phyloP scores from a whole-genome alignment of 2,888 invertebrate species.

The Dicranocentrus wangi region DNA sequence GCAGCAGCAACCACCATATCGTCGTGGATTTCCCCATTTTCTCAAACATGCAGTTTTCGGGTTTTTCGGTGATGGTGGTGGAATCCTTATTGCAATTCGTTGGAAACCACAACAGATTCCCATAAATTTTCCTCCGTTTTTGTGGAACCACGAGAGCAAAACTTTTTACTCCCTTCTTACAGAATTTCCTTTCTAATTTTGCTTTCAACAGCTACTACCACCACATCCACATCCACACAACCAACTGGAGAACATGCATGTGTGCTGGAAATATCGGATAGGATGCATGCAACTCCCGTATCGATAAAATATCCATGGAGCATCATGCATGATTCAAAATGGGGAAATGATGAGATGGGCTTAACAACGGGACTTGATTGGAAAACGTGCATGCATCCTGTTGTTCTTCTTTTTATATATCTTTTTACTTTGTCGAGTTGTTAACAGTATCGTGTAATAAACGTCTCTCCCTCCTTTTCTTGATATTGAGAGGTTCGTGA shows the following conservation, averaged over 20 bases:
- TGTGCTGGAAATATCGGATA: no score
- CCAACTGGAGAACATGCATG: background rate
- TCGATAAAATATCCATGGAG: slow-evolving; percentile 20
- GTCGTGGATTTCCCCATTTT: background rate
- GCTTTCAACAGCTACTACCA: background rate
- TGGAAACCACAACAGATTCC: background rate
- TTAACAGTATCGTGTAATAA: no score
- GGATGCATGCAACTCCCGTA: background rate
- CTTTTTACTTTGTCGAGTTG: no score
- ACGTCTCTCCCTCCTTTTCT: background rate
- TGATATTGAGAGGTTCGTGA: background rate
- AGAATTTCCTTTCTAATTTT: slow-evolving; percentile 3
- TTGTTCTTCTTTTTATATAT: background rate
- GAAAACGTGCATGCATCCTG: background rate
- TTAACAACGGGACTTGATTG: slow-evolving; percentile 13
- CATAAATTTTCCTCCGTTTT: no score
- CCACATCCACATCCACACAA: background rate
- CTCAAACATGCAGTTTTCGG: background rate
- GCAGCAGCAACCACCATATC: background rate
- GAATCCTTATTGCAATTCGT: background rate
- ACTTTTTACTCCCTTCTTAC: background rate
- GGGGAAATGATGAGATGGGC: slow-evolving; percentile 27
- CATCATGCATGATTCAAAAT: slow-evolving; percentile 14
- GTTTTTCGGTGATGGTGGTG: background rate
- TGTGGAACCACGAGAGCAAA: no score